These are phyloP conservation scores for Lepisosteus oculatus DNA, from an alignment of 2,113 vertebrate species.

Conservation along the genomic window DNA sequence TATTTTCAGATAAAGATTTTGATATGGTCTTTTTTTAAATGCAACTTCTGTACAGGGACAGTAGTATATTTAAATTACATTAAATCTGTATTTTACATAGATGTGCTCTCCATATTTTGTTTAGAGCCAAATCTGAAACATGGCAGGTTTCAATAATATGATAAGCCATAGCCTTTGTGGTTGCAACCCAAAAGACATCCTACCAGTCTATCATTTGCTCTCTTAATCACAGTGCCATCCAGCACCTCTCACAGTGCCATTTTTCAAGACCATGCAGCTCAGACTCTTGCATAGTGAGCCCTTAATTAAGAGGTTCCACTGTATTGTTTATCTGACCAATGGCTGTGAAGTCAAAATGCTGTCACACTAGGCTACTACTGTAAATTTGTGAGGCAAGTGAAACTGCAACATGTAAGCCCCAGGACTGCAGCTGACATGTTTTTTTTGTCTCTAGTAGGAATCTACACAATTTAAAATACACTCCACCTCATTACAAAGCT, in stretches of 20 bases:
- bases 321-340: slow-evolving; percentile 36
- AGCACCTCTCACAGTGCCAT: slow-evolving; percentile 26
- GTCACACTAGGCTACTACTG: slow-evolving; percentile 26
- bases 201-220: slow-evolving; percentile 29
- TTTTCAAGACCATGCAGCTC: slow-evolving; percentile 31
- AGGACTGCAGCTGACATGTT: slow-evolving; percentile 34
- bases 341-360: slow-evolving; percentile 51
- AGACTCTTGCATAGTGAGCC: slow-evolving; percentile 20
- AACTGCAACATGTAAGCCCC: slow-evolving; percentile 18
- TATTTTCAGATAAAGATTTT: too few relatives aligned
- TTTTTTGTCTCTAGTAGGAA: slow-evolving; percentile 34
- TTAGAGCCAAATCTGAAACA: slow-evolving; percentile 28
- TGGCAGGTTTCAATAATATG: neutral
- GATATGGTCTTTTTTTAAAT: too few relatives aligned
- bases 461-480: slow-evolving; percentile 38
- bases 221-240: neutral
- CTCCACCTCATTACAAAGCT: slow-evolving; percentile 32
- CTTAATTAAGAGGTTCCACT: slow-evolving; percentile 56
- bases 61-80: too few relatives aligned
- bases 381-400: neutral
- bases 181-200: slow-evolving; percentile 40
- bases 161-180: slow-evolving; percentile 30
- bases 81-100: too few relatives aligned
- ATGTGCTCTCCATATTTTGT: neutral
- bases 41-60: too few relatives aligned